Percentiles rank a stretch among this genome's conserved stretches.
phyloP scores from a whole-genome alignment of 2,888 invertebrate genomes.

The Cephus rjabovi region DNA sequence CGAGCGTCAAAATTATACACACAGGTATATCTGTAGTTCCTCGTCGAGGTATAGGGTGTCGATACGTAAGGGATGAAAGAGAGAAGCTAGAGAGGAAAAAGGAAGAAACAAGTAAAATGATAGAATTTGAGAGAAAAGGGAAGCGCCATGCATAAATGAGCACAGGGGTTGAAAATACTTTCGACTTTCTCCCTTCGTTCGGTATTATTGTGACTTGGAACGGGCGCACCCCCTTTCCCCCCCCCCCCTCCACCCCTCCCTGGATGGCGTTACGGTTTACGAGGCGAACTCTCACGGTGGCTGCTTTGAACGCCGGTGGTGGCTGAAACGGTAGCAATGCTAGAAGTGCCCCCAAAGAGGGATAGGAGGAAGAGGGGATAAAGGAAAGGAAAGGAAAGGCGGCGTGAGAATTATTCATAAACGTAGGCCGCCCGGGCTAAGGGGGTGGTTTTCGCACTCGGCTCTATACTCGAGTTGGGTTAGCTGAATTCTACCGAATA shows the following conservation, averaged over 20 bases:
- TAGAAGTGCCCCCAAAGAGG: constrained; percentile 29
- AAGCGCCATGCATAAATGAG: constrained; percentile 24
- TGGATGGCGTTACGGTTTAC: constrained; percentile 26
- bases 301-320: constrained; percentile 14
- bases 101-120: constrained; percentile 22
- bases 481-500: constrained; percentile 60
- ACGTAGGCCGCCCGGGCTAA: constrained; percentile 45
- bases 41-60: not conserved
- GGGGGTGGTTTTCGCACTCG: constrained; percentile 22
- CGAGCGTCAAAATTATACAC: not conserved
- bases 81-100: not conserved
- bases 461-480: constrained; percentile 23
- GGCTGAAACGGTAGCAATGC: not conserved
- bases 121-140: constrained; percentile 14
- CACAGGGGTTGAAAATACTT: constrained; percentile 17
- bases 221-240: not conserved
- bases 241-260: no score
- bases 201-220: constrained; percentile 26
- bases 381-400: constrained; percentile 24
- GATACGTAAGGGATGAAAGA: not conserved
- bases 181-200: constrained; percentile 19
- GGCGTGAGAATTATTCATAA: constrained; percentile 64
- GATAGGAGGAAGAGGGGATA: constrained; percentile 13
- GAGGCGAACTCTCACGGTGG: constrained; percentile 26
- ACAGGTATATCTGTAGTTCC: not conserved